Evolutionary conservation across 1,140 invertebrate genomes (phyloP), one percentile per base, ranked within the genome.

Genomic region (Radopholus similis): DNA sequence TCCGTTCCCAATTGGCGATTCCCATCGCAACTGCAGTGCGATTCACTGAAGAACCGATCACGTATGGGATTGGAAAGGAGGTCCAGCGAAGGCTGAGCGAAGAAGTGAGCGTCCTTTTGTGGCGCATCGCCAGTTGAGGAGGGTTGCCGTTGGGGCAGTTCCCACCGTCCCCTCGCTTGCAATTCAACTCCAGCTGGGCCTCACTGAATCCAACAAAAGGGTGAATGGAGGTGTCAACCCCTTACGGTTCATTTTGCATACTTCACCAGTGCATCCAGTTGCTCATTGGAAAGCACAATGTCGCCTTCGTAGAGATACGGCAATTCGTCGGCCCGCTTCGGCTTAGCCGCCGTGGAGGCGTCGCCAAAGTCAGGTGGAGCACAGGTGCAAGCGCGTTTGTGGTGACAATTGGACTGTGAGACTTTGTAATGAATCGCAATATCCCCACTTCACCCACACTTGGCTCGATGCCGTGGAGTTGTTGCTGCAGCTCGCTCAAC

Each of bases 291-390:
- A 21, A 70, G 35, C 35, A 70, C 28, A 30, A 70, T 69, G 38
- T 70, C 68, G 5, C 68, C 68, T 68, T 70, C 68, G 28, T 72
- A 75, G 18, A 70, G 70, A 15, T 73, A 71, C 11, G 67, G 67
- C 21, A 58, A 26, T 5, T 69, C 28, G 38, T 69, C 67, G 11
- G 67, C 28, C 4, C 53, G 11, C n/a, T 54, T 11, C n/a, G 53
- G 1, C 18, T 28, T 1, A 11, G 53, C 53, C 38, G 38, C 18
- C 11, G 38, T 18, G 11, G 18, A 11, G 11, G 18, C 18, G 1
- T 42, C 38, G 18, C 11, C 38, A 42, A 42, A 42, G 18, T 42
- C n/a, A n/a, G n/a, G n/a, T n/a, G n/a, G n/a, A n/a, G n/a, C n/a
- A n/a, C n/a, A n/a, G n/a, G n/a, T n/a, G n/a, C n/a, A n/a, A n/a